Percentiles rank a stretch among this genome's conserved stretches.
Evolutionary conservation across 1,140 invertebrate species (phyloP).

Genomic region (Drosophila serrata): DNA sequence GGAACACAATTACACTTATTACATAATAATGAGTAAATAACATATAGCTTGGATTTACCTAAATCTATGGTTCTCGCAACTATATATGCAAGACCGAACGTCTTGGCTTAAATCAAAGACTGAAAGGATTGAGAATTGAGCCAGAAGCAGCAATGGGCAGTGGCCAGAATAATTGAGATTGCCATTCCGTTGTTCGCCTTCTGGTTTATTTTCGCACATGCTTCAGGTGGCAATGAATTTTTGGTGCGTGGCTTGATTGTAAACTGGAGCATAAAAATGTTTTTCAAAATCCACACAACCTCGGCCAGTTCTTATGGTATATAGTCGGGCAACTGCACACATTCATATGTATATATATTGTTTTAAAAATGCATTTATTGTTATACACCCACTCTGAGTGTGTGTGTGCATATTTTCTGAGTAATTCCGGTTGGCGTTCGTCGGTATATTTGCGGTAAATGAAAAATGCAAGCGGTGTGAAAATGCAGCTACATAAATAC

Average conservation of each 20-base stretch:
- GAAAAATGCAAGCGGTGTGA: constrained; percentile 37
- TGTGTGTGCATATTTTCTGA: constrained; percentile 9
- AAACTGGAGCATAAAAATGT: constrained; percentile 82
- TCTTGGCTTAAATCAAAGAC: constrained; percentile 11
- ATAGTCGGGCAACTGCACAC: constrained; percentile 16
- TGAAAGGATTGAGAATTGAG: constrained; percentile 3
- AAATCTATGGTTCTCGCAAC: background rate
- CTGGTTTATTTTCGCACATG: constrained; percentile 50
- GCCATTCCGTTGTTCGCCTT: constrained; percentile 17
- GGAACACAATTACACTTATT: background rate
- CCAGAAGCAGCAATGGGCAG: constrained; percentile 5
- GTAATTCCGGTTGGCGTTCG: constrained; percentile 19
- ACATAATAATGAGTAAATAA: background rate
- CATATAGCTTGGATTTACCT: background rate
- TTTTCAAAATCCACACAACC: constrained; percentile 61
- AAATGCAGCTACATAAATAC: constrained; percentile 19
- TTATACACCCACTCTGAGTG: constrained; percentile 14
- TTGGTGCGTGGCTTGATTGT: constrained; percentile 79
- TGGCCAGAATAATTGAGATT: constrained; percentile 30
- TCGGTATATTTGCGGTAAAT: constrained; percentile 40
- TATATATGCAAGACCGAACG: background rate
- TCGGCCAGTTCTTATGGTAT: constrained; percentile 26
- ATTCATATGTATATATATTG: constrained; percentile 48
- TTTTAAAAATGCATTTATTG: constrained; percentile 64
- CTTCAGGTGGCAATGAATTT: constrained; percentile 82